These are phyloP conservation scores for Pelochelys cantorii DNA, from an alignment of 2,797 vertebrate species.

Conservation along the genomic window DNA sequence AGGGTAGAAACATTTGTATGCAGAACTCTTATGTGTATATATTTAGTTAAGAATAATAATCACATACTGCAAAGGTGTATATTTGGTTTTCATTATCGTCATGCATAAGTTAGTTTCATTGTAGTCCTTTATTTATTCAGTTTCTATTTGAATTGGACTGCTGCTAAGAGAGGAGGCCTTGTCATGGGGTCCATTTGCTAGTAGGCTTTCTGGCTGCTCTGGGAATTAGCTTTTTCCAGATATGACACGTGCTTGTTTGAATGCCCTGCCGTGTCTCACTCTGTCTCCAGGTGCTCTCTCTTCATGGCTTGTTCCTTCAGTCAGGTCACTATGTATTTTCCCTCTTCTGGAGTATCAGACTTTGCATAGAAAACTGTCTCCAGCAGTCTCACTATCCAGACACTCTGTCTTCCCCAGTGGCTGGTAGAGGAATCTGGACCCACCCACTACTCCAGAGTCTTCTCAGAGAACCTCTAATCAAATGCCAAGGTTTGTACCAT, in stretches of 20 bases:
- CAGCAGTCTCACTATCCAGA: not conserved
- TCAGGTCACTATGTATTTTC: not conserved
- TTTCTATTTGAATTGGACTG: not conserved
- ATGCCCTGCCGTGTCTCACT: not conserved
- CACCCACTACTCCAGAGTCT: not conserved
- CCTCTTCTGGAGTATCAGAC: not conserved
- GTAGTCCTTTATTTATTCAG: not conserved
- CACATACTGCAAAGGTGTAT: not conserved
- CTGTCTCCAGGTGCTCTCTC: not conserved
- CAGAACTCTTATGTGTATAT: not conserved
- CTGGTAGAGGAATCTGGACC: not conserved
- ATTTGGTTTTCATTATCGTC: not conserved
- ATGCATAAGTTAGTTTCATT: not conserved
- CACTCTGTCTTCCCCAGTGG: not conserved
- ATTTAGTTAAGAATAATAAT: not conserved
- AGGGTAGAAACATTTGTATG: not conserved
- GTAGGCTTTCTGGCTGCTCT: not conserved
- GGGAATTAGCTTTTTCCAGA: not conserved
- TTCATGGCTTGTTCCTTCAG: not conserved
- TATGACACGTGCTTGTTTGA: not conserved
- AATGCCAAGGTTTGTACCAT: not conserved
- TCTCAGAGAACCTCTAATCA: not conserved
- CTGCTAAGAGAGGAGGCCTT: not conserved
- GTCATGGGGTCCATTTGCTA: not conserved
- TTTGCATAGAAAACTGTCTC: not conserved